Percentiles rank a stretch among this genome's conserved stretches.
These are phyloP conservation scores for Heteromyza rotundicornis DNA, from an alignment of 2,888 invertebrate genomes.

Conservation along the genomic window DNA sequence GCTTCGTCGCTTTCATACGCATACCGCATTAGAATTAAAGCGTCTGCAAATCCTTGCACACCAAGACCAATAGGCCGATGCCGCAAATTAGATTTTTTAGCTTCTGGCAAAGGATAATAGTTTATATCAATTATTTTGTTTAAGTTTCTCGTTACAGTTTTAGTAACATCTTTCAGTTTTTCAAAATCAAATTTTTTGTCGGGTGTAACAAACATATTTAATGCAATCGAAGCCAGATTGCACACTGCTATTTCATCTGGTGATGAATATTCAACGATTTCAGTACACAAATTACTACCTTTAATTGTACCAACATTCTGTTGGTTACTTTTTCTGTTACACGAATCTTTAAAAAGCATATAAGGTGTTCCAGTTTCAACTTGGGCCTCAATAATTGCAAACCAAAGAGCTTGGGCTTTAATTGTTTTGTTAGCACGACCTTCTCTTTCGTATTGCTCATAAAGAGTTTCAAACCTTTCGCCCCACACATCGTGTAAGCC, in stretches of 20 bases:
- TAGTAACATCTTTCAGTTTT: constrained; percentile 85
- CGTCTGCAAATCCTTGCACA: constrained; percentile 96
- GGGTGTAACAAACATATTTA: constrained; percentile 88
- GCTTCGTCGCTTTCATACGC: constrained; percentile 93
- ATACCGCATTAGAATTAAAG: constrained; percentile 90
- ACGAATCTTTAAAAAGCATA: constrained; percentile 95
- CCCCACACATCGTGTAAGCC: constrained; percentile 94
- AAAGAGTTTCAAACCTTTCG: constrained; percentile 89
- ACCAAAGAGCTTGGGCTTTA: constrained; percentile 89
- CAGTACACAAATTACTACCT: constrained; percentile 97
- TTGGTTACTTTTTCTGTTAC: constrained; percentile 97
- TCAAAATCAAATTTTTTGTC: constrained; percentile 85
- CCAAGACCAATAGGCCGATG: constrained; percentile 92
- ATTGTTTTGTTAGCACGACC: constrained; percentile 73
- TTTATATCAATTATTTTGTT: constrained; percentile 98
- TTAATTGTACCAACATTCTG: constrained; percentile 98
- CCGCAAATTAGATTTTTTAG: constrained; percentile 82
- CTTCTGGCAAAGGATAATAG: constrained; percentile 93
- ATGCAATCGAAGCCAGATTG: constrained; percentile 95
- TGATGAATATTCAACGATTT: constrained; percentile 94
- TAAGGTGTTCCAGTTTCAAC: constrained; percentile 98
- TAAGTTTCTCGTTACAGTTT: constrained; percentile 87
- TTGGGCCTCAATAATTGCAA: constrained; percentile 91
- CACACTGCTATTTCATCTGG: constrained; percentile 96
- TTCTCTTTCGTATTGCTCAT: constrained; percentile 84